These are phyloP conservation scores for Chelon auratus DNA, from an alignment of 2,797 vertebrate species.

Conservation along the genomic window DNA sequence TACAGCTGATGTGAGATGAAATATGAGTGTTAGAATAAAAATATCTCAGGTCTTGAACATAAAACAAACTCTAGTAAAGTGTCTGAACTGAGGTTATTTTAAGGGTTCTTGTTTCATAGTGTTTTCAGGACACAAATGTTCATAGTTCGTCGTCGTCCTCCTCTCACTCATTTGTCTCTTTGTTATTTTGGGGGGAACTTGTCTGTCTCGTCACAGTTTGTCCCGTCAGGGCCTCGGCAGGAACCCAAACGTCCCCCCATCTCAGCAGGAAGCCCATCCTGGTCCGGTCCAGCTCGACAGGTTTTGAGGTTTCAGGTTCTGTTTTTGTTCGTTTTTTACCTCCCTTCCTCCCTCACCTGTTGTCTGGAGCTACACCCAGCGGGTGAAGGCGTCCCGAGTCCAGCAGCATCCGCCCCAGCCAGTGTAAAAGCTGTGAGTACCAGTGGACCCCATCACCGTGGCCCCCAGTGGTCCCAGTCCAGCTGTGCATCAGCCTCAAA, in stretches of 20 bases:
- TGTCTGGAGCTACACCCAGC: conserved; percentile 78
- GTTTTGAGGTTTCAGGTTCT: conserved; percentile 1
- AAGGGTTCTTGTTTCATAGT: conserved; percentile 28
- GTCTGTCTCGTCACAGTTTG: conserved; percentile 25
- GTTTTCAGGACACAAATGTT: conserved; percentile 7
- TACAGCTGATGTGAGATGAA: too few relatives aligned
- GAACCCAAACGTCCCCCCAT: too few relatives aligned
- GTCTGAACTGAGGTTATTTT: not conserved
- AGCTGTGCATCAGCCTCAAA: conserved; percentile 87
- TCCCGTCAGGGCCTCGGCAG: not conserved
- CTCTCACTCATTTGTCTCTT: too few relatives aligned
- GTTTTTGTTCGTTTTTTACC: not conserved
- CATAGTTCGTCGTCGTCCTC: too few relatives aligned
- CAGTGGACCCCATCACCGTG: conserved; percentile 89
- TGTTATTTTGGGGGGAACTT: not conserved
- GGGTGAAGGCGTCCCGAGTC: conserved; percentile 89
- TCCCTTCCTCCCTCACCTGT: conserved; percentile 79
- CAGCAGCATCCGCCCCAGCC: conserved; percentile 87
- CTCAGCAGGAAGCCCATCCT: too few relatives aligned
- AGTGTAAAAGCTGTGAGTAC: conserved; percentile 90
- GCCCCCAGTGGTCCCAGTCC: conserved; percentile 73
- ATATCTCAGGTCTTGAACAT: too few relatives aligned
- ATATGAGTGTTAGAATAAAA: too few relatives aligned
- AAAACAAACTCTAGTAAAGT: not conserved
- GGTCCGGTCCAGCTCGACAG: not conserved